These are phyloP conservation scores for Sacculina carcini DNA, from an alignment of 2,888 invertebrate genomes.

Conservation along the genomic window DNA sequence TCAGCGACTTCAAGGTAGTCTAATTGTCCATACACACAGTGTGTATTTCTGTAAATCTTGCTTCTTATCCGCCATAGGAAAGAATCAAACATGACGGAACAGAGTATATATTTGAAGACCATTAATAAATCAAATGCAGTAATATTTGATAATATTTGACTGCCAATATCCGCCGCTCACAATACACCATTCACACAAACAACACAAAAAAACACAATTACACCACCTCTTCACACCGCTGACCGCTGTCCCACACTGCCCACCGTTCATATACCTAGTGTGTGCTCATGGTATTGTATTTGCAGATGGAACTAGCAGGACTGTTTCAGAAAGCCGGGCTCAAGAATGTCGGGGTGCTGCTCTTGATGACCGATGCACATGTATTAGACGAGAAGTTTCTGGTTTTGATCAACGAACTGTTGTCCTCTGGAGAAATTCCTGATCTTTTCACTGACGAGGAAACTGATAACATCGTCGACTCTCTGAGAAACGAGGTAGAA, in stretches of 20 bases:
- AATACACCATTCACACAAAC: too few species aligned
- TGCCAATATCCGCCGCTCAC: too few species aligned
- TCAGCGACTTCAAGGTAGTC: conserved; percentile 46
- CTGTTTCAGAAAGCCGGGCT: conserved; percentile 73
- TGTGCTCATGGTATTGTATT: conserved; percentile 14
- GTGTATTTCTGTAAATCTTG: too few species aligned
- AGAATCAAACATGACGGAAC: too few species aligned
- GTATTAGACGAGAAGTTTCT: conserved; percentile 83
- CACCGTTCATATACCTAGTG: background rate
- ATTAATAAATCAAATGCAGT: too few species aligned
- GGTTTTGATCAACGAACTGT: conserved; percentile 77
- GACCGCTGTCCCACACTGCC: too few species aligned
- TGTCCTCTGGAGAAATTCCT: conserved; percentile 85
- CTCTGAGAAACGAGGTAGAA: conserved; percentile 29
- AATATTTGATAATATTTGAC: too few species aligned
- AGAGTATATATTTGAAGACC: too few species aligned
- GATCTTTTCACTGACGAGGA: conserved; percentile 89
- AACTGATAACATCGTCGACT: conserved; percentile 73
- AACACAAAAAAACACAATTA: too few species aligned
- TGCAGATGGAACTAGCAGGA: conserved; percentile 44
- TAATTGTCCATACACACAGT: background rate
- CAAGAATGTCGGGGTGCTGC: conserved; percentile 80
- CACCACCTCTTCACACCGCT: too few species aligned
- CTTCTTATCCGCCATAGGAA: too few species aligned
- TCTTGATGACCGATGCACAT: conserved; percentile 90